Evolutionary conservation across 2,113 vertebrate genomes (phyloP), one percentile per base, ranked within the genome.

Genomic region (Indicator maculatus): DNA sequence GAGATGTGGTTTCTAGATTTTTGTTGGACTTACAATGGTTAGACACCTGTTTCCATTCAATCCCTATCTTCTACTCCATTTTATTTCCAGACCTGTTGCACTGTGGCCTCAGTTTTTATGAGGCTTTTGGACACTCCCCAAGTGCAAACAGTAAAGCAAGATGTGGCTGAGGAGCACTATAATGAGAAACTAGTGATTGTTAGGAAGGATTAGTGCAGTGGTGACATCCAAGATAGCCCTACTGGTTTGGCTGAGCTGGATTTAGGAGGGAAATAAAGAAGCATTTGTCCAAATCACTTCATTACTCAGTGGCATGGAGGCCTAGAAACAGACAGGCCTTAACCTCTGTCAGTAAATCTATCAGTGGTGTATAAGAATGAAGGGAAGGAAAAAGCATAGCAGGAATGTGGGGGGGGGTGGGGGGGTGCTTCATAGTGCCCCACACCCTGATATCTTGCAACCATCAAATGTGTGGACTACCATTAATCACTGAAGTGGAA

Each of bases 401-500:
- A 36, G 18, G 18, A 15, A 36, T 36, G 36, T 36, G 58, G 17
- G n/a, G 26, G 1, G 3, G 82, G 47, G 19, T 33, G 26, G 1
- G 3, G 82, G n/a, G 33, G 36, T 9, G 5, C 16, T 81, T 70
- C 0, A 0, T 36, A 8, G 31, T 6, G 21, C 12, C 36, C 44
- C 1, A 0, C 16, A 5, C 55, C 28, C 2, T 8, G 16, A 30
- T 36, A 28, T 28, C 61, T 11, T n/a, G 26, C 20, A 30, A 0
- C 64, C 30, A 3, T 23, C 76, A 20, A 2, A 27, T 1, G 12
- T 13, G 45, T 20, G 28, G 20, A 26, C 70, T 76, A 30, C n/a
- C 21, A 6, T 21, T 45, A 14, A 5, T 21, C 23, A 24, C n/a
- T 2, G 1, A 20, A 63, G 45, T 0, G 0, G 58, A 64, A 53